Evolutionary conservation across 2,888 invertebrate genomes (phyloP).

Genomic region (Dynastes grantii): DNA sequence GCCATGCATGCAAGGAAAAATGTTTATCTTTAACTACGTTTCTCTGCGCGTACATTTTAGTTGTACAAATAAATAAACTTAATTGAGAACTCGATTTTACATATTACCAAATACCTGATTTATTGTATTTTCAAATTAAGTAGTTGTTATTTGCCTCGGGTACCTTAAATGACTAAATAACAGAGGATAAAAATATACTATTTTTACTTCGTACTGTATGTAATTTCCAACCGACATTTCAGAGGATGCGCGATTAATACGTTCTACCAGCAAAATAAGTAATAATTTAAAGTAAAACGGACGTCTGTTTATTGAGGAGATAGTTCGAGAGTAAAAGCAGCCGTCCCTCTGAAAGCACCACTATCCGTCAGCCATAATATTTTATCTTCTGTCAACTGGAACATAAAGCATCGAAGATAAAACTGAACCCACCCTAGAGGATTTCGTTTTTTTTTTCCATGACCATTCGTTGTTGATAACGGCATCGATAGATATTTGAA

Average conservation of each 20-base stretch:
- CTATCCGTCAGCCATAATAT: conserved; percentile 71
- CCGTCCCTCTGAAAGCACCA: conserved; percentile 48
- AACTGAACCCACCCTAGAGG: conserved; percentile 69
- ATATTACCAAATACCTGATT: no score
- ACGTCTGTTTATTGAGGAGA: conserved; percentile 67
- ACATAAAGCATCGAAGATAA: conserved; percentile 71
- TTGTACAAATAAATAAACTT: no score
- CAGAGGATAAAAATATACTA: no score
- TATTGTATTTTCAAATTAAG: no score
- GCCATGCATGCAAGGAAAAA: no score
- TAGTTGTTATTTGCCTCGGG: no score
- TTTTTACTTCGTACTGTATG: no score
- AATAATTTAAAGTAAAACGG: conserved; percentile 3
- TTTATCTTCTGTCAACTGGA: conserved; percentile 71
- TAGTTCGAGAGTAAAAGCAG: conserved; percentile 65
- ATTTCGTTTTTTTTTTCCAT: conserved; percentile 56
- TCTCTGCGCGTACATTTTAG: no score
- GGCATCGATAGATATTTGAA: conserved; percentile 63
- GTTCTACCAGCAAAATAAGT: neutral
- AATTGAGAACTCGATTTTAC: no score
- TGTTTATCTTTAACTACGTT: no score
- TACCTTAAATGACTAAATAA: no score
- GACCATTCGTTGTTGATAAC: conserved; percentile 58
- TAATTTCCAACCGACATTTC: no score
- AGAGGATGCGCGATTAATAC: neutral